Conservation (phyloP, 2,113 vertebrate genomes). For the Arizona elegans region DNA sequence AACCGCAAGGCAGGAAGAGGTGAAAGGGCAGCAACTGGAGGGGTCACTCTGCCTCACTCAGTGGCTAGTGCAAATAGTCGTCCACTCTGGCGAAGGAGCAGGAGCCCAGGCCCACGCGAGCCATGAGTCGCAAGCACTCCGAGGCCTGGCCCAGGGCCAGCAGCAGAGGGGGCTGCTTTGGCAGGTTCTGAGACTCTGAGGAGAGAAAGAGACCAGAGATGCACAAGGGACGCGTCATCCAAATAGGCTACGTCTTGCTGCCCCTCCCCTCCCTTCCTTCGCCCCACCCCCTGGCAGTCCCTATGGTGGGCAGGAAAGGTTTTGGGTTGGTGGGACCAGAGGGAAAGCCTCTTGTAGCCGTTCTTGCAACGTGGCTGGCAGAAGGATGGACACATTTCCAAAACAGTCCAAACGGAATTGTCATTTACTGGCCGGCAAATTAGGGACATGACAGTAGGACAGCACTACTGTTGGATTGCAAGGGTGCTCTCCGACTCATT, state of each 20-base stretch:
- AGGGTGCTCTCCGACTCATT: not conserved
- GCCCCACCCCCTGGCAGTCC: not conserved
- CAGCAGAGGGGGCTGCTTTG: constrained; percentile 97
- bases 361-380: not conserved
- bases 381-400: not conserved
- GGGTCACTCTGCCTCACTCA: constrained; percentile 47
- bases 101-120: constrained; percentile 89
- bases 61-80: constrained; percentile 96
- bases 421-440: not conserved
- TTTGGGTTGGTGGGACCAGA: not conserved
- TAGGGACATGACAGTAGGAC: not conserved
- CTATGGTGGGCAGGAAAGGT: not conserved
- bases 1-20: constrained; percentile 50
- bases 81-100: constrained; percentile 99
- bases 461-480: not conserved
- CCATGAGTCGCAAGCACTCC: constrained; percentile 97
- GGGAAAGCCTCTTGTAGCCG: not conserved
- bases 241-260: accelerated
- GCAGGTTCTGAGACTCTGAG: constrained; percentile 96
- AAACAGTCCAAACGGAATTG: not conserved
- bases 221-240: not conserved
- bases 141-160: constrained; percentile 95
- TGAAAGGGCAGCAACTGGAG: constrained; percentile 58
- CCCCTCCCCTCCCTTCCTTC: not conserved
- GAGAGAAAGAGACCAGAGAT: constrained; percentile 28